Evolutionary conservation across 2,888 invertebrate genomes (phyloP), one percentile per base, ranked within the genome.

Genomic region (Volucella bombylans): DNA sequence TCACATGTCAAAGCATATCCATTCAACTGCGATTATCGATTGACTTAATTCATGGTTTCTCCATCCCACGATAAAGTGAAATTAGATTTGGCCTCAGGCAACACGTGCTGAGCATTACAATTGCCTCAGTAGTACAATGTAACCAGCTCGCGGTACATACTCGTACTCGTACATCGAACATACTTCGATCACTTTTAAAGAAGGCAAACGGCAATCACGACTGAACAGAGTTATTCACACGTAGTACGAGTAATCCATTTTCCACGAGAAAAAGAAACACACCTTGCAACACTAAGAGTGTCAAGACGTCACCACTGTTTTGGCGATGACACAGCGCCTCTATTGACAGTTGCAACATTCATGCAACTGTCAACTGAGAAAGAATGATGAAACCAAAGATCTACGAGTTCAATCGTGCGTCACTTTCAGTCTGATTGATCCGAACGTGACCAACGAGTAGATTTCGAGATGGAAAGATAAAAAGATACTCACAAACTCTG

Each of bases 1-100:
- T 55, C 55, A 55, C 73, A 54, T 55, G 69, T n/a, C 43, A 47
- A 18, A 18, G 38, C 12, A 9, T 8, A 14, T 41, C 39, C 45
- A 64, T 47, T 65, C 18, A 14, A 74, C 41, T 14, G n/a, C 62
- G 54, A 47, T 38, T 11, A 47, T 1, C 43, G 10, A 65, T 62
- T 49, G 45, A 78, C 67, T 82, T 57, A 67, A 77, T 82, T 72
- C 72, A 78, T 57, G 72, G 67, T 78, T 82, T 82, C 82, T 68
- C 78, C 55, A 62, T 41, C 41, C 39, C 54, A 54, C 12, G 52
- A 59, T 54, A 55, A 76, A 82, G 82, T 23, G 78, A 82, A 78
- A 78, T 82, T 72, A 59, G 55, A 62, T 45, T 71, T 82, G 71
- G 62, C 67, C 78, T 67, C 64, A 67, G 50, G 47, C 23, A 39